phyloP scores from a whole-genome alignment of 2,113 vertebrate species.

The Pyrgilauda ruficollis region DNA sequence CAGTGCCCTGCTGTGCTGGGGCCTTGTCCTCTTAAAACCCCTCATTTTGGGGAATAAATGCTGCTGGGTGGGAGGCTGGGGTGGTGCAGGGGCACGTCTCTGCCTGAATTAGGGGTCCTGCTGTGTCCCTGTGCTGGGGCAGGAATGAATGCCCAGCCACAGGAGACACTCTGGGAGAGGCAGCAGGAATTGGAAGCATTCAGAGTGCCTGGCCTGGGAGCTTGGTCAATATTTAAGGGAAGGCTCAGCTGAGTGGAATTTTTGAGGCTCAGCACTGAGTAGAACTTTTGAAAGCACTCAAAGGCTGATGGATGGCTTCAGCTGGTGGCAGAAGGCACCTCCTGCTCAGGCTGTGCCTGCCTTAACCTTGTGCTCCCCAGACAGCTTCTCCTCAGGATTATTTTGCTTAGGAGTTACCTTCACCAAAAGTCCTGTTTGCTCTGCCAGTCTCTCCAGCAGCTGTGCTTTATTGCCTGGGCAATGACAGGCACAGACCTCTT shows the following conservation, averaged over 20 bases:
- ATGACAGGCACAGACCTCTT: background rate
- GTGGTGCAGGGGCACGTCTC: background rate
- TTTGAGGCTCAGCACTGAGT: background rate
- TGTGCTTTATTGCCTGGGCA: background rate
- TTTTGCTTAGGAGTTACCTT: background rate
- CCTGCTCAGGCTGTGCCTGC: background rate
- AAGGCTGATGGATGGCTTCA: background rate
- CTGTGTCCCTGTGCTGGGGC: rapidly evolving
- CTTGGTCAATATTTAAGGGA: background rate
- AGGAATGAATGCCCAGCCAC: background rate
- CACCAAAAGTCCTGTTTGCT: background rate
- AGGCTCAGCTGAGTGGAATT: background rate
- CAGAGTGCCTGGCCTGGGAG: background rate
- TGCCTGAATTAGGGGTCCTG: background rate
- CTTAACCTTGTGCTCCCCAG: background rate
- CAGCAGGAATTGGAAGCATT: background rate
- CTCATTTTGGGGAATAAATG: background rate
- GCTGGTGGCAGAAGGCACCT: background rate
- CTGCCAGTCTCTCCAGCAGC: background rate
- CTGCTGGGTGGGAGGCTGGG: background rate
- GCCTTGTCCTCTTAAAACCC: rapidly evolving
- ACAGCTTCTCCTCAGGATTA: background rate
- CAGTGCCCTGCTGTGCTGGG: rapidly evolving
- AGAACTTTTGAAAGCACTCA: background rate
- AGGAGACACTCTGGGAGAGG: background rate